A percentile compares a stretch with the other conserved stretches of the same genome.
Conservation (phyloP, 2,797 vertebrate genomes). For the Champsocephalus esox region DNA sequence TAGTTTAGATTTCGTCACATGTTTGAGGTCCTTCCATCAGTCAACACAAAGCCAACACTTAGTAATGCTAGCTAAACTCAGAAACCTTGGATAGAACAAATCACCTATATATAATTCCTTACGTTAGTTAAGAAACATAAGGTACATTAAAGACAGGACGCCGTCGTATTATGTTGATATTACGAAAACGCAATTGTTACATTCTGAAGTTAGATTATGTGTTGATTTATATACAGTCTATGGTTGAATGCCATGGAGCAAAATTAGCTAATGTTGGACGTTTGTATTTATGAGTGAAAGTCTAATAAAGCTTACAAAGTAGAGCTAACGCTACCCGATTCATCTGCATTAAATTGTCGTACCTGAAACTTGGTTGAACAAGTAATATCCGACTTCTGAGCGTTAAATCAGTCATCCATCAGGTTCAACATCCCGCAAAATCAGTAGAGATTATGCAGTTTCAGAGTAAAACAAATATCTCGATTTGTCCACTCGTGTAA, state of each 20-base stretch:
- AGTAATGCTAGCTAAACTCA: not conserved
- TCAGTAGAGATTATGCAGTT: not conserved
- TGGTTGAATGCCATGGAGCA: slow-evolving; percentile 4
- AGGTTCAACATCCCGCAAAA: slow-evolving; percentile 15
- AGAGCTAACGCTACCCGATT: not conserved
- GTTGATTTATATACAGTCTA: too few relatives aligned
- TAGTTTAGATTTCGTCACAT: not conserved
- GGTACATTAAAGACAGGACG: not conserved
- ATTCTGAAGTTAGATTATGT: not conserved
- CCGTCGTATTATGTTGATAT: not conserved
- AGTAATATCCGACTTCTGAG: not conserved
- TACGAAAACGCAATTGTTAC: not conserved
- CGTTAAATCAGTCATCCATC: not conserved
- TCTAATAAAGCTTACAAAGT: not conserved
- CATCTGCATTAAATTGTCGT: not conserved
- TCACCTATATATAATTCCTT: not conserved
- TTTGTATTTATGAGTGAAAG: not conserved
- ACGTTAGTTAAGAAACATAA: not conserved
- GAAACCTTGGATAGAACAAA: not conserved
- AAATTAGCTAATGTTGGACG: slow-evolving; percentile 4
- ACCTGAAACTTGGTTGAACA: not conserved
- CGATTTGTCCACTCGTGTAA: fast-evolving
- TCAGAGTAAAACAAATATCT: slow-evolving; percentile 48
- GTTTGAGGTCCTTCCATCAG: not conserved
- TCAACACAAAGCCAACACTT: not conserved